Conservation (phyloP, 2,888 invertebrate genomes). For the Allacma fusca region DNA sequence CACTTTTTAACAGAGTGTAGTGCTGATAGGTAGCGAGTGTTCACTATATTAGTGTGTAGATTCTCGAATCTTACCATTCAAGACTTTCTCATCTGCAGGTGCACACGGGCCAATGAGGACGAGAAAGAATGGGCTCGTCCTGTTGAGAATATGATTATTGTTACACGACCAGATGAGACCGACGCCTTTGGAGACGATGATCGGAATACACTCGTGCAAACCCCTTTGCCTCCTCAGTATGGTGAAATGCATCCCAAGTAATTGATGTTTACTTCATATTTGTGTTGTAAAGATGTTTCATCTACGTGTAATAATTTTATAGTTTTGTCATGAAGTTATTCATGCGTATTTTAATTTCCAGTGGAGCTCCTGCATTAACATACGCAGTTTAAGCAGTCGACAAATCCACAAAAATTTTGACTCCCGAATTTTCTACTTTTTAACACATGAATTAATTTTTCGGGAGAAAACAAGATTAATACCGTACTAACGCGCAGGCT, state of each 20-base stretch:
- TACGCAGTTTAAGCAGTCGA: constrained; percentile 56
- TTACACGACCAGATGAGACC: constrained; percentile 41
- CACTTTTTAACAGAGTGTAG: too few species aligned
- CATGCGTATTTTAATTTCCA: constrained; percentile 30
- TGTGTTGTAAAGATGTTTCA: constrained; percentile 8
- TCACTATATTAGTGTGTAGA: too few species aligned
- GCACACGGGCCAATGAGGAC: constrained; percentile 43
- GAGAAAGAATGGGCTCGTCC: constrained; percentile 45
- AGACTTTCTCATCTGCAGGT: constrained; percentile 44
- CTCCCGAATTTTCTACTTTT: too few species aligned
- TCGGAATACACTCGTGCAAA: constrained; percentile 50
- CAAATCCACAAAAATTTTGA: too few species aligned
- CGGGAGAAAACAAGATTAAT: too few species aligned
- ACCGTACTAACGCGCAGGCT: too few species aligned
- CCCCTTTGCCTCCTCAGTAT: constrained; percentile 60
- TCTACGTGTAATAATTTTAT: too few species aligned
- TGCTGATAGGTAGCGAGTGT: too few species aligned
- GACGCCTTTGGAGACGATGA: constrained; percentile 45
- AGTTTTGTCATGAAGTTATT: too few species aligned
- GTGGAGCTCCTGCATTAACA: constrained; percentile 60
- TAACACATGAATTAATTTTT: too few species aligned
- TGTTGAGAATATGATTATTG: constrained; percentile 52
- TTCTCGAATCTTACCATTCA: neutral
- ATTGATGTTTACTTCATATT: constrained; percentile 17
- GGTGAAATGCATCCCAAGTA: constrained; percentile 61